A percentile compares a stretch with the other conserved stretches of the same genome.
phyloP scores from a whole-genome alignment of 2,797 vertebrate species.

The Acanthurus lineatus region DNA sequence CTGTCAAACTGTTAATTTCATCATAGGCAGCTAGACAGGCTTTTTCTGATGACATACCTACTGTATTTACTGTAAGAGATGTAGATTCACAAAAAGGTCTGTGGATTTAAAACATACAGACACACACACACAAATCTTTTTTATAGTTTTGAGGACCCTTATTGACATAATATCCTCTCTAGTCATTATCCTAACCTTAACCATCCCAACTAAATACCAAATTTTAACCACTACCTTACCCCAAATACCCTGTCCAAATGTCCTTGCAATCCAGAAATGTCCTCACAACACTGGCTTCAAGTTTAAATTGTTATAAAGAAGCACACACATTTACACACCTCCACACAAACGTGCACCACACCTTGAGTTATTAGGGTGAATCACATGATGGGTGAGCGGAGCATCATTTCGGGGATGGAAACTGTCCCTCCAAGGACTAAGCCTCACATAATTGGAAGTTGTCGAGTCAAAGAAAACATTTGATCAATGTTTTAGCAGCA shows the following conservation, averaged over 20 bases:
- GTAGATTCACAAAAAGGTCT: neutral
- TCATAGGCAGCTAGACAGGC: neutral
- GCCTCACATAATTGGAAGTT: slow-evolving; percentile 39
- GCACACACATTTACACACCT: neutral
- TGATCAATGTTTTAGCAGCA: slow-evolving; percentile 65
- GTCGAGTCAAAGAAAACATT: slow-evolving; percentile 35
- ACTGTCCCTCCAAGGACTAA: slow-evolving; percentile 19
- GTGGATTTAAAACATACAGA: neutral
- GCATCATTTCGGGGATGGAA: slow-evolving; percentile 17
- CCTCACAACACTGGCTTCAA: too few species aligned
- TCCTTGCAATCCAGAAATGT: too few species aligned
- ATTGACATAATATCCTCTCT: too few species aligned
- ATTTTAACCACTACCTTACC: too few species aligned
- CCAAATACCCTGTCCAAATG: too few species aligned
- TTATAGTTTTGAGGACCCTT: too few species aligned
- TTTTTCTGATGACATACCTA: neutral
- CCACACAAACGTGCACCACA: neutral
- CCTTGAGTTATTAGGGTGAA: slow-evolving; percentile 3
- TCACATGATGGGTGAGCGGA: neutral
- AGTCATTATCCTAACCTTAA: too few species aligned
- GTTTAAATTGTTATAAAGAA: neutral
- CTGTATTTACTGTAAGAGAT: neutral
- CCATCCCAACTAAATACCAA: too few species aligned
- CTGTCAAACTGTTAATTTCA: neutral
- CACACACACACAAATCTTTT: neutral